Conservation (phyloP, 2,888 invertebrate genomes). For the Agriopis aurantiaria region DNA sequence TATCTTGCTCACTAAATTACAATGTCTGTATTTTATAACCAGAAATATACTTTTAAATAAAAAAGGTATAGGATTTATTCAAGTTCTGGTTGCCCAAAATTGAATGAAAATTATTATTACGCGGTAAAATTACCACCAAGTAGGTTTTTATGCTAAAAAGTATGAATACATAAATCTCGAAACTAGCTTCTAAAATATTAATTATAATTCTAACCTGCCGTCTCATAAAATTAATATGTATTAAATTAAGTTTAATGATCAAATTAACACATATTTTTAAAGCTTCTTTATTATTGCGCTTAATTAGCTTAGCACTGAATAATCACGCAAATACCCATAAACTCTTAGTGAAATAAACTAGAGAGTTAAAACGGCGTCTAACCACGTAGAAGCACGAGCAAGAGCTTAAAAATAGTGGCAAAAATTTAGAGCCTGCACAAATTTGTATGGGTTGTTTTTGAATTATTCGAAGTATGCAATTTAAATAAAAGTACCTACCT, state of each 20-base stretch:
- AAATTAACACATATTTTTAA: conserved; percentile 33
- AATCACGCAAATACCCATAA: conserved; percentile 16
- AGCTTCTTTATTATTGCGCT: conserved; percentile 14
- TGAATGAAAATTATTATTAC: background rate
- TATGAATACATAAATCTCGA: conserved; percentile 12
- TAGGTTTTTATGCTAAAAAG: background rate
- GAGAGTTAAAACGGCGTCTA: background rate
- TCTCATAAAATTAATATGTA: conserved; percentile 23
- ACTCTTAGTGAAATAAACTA: conserved; percentile 9
- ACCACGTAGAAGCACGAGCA: background rate
- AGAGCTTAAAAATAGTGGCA: too few relatives aligned
- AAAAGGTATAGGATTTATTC: background rate
- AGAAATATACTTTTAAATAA: too few relatives aligned
- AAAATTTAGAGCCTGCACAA: too few relatives aligned
- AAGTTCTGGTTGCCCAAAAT: background rate
- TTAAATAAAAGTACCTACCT: too few relatives aligned
- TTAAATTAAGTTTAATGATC: conserved; percentile 26
- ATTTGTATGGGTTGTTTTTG: too few relatives aligned
- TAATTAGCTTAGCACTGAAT: conserved; percentile 34
- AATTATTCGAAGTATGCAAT: too few relatives aligned
- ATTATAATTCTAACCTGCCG: conserved; percentile 2
- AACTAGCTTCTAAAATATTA: conserved; percentile 9
- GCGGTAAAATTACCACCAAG: background rate
- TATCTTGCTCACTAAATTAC: too few relatives aligned
- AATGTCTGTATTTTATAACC: too few relatives aligned